Base-by-base conservation (phyloP, 2,797 vertebrate species). In the Leptoclinus maculatus region DNA sequence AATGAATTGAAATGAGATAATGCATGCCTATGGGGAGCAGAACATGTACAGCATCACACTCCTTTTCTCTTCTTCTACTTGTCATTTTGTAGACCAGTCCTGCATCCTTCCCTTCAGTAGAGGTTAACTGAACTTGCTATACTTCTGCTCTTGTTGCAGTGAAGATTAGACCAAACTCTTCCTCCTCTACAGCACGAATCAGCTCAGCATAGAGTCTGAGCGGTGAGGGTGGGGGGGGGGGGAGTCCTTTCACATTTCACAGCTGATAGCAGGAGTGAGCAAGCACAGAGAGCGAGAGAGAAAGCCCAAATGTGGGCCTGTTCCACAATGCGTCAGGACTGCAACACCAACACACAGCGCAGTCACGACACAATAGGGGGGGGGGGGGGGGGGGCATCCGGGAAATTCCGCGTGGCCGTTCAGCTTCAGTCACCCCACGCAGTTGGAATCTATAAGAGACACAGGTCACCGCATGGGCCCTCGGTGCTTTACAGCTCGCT, bases 221-320 rank as follows among this genome's bases (percentile, higher is more conserved):
- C 8, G 49, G 29, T 4, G 29, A 9, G 11, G 3, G 7, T 16
- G 14, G 13, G 19, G 14, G 8, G 6, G 23, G 71, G 62, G 23
- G 39, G 32, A 65, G 86, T 83, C 68, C 75, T 86, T 86, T 91
- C 71, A 86, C 87, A 93, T 91, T 86, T 87, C 85, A 91, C 87
- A 87, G 87, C 79, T 74, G 88, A 89, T 85, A 85, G 72, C 56
- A 27, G 66, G 66, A 74, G 85, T 54, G 80, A 88, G 80, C 47
- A 12, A 82, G 86, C 73, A 66, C 85, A 83, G 83, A 84, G 76
- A 90, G 79, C 6, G 17, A 75, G 83, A 84, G 75, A 91, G 79
- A 78, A 68, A 86, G 70, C 65, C 74, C 10, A 39, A 84, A 54
- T 41, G 71, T 67, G 72, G 60, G 5, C 59, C 67, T 5, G 65